Evolutionary conservation across 2,888 invertebrate species (phyloP), one percentile per base, ranked within the genome.

Genomic region (Isotomurus palustris): DNA sequence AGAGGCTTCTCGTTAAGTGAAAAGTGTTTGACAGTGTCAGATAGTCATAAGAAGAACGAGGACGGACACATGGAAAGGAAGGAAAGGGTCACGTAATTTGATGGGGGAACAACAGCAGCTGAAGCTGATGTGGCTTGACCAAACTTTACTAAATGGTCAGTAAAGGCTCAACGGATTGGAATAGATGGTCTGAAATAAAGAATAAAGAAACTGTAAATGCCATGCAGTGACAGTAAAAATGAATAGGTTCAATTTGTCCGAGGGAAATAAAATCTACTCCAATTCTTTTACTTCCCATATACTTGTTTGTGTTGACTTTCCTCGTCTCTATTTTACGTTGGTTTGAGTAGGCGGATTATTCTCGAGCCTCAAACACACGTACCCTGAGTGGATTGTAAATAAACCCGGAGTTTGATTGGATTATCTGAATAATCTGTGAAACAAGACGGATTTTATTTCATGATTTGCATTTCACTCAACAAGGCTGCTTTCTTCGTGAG

Each of bases 351-450:
- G n/a, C n/a, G n/a, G n/a, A n/a, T n/a, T n/a, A n/a, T n/a, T n/a
- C n/a, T n/a, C n/a, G n/a, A n/a, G n/a, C n/a, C n/a, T n/a, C n/a
- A n/a, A n/a, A n/a, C n/a, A n/a, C n/a, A 40, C 40, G 40, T 6
- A 44, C 25, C 17, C 6, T 8, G 44, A 47, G 29, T 49, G 22
- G 27, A 49, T 49, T 49, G 35, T 35, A 49, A 49, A 49, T 35
- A 49, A 47, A 25, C 28, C 24, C 49, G 5, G 49, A 17, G 35
- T 49, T 49, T 49, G 49, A 49, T 49, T 49, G 49, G 49, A 49
- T 49, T 49, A 49, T 49, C 49, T 21, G 17, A 49, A 49, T 49
- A 49, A 49, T 49, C 36, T 35, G 22, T 29, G 32, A 49, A 49
- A 35, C 35, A 35, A 32, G 49, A 49, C 35, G 32, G 32, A 35